A percentile compares a stretch with the other conserved stretches of the same genome.
Evolutionary conservation across 2,113 vertebrate species (phyloP).

Genomic region (Promerops cafer): DNA sequence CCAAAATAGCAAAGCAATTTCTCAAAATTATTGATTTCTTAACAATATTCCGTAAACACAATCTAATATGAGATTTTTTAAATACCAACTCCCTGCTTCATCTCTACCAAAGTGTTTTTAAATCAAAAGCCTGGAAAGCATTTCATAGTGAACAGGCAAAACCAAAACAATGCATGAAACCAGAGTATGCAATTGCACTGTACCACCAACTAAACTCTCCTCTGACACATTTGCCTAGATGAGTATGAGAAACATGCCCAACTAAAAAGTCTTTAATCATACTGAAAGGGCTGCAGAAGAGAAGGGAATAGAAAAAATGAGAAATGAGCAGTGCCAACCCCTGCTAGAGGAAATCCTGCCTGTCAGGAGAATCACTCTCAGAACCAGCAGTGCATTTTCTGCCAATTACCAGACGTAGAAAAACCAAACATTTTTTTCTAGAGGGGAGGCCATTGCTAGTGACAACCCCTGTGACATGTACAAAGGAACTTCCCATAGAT

Average conservation of each 20-base stretch:
- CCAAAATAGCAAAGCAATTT: background rate
- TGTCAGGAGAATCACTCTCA: rapidly evolving
- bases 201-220: background rate
- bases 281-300: background rate
- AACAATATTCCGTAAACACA: background rate
- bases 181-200: background rate
- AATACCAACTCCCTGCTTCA: background rate
- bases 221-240: background rate
- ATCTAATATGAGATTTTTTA: background rate
- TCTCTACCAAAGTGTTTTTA: background rate
- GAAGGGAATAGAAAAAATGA: background rate
- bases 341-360: rapidly evolving
- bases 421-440: rapidly evolving
- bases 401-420: rapidly evolving
- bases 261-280: background rate
- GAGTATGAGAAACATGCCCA: background rate
- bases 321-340: background rate
- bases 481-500: background rate
- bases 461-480: rapidly evolving
- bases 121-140: background rate
- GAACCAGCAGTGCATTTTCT: background rate
- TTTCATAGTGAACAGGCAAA: background rate
- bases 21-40: background rate
- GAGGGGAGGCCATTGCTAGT: no score
- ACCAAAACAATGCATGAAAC: background rate